Evolutionary conservation across 2,888 invertebrate species (phyloP).

Genomic region (Myathropa florea): DNA sequence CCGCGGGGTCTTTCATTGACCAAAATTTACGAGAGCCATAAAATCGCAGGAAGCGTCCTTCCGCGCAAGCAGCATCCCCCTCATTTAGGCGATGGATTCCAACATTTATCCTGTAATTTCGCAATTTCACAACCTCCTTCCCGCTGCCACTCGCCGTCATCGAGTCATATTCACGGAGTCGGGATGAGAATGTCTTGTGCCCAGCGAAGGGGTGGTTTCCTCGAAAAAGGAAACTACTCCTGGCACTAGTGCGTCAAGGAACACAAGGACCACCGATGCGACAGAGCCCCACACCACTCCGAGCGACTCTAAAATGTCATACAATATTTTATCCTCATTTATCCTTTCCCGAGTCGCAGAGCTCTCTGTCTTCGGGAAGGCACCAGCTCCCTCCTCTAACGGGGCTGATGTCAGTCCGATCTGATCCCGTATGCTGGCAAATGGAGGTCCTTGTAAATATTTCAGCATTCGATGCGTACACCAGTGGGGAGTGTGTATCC

Average conservation of each 20-base stretch:
- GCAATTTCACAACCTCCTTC: constrained; percentile 10
- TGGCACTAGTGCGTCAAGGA: constrained; percentile 10
- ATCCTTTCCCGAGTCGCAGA: constrained; percentile 11
- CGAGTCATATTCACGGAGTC: constrained; percentile 51
- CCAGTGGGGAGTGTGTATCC: not conserved
- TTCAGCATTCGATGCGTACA: constrained; percentile 63
- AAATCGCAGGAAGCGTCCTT: constrained; percentile 42
- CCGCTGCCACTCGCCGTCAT: not conserved
- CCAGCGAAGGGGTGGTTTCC: constrained; percentile 21
- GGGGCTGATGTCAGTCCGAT: not conserved
- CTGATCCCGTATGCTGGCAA: constrained; percentile 55
- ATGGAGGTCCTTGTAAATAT: constrained; percentile 70
- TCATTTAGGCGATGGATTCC: not conserved
- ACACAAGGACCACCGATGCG: not conserved
- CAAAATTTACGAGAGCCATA: constrained; percentile 63
- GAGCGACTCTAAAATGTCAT: constrained; percentile 63
- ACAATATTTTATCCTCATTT: constrained; percentile 70
- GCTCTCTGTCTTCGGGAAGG: not conserved
- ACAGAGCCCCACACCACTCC: constrained; percentile 24
- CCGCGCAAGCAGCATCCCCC: not conserved
- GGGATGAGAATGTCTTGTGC: constrained; percentile 45
- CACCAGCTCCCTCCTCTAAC: not conserved
- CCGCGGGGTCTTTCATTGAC: constrained; percentile 10
- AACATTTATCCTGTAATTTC: constrained; percentile 47
- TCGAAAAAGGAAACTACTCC: constrained; percentile 56